A percentile compares a stretch with the other conserved stretches of the same genome.
phyloP scores from a whole-genome alignment of 2,113 vertebrate genomes.

The Heteronetta atricapilla region DNA sequence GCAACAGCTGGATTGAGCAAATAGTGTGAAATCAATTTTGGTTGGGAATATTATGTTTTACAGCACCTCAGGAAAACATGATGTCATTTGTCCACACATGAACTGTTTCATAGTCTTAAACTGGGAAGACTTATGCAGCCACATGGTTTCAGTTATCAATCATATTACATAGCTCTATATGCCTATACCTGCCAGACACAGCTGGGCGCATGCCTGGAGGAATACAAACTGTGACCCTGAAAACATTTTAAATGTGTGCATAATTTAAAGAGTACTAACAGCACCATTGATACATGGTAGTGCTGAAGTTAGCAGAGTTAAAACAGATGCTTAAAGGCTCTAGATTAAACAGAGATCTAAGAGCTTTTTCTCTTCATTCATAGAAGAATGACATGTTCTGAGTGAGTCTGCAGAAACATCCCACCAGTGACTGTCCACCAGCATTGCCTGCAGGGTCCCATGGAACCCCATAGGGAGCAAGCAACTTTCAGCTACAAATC shows the following conservation, averaged over 20 bases:
- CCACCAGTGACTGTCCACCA: not conserved
- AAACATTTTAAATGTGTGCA: not conserved
- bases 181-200: not conserved
- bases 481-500: not conserved
- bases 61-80: not conserved
- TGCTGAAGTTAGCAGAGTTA: not conserved
- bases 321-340: not conserved
- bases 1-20: not conserved
- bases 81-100: not conserved
- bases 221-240: not conserved
- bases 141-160: not conserved
- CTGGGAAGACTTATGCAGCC: not conserved
- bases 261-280: not conserved
- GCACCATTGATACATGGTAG: not conserved
- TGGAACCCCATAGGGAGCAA: accelerated
- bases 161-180: not conserved
- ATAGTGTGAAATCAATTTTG: not conserved
- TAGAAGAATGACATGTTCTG: not conserved
- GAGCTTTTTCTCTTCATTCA: not conserved
- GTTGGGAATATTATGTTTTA: not conserved
- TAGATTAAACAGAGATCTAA: not conserved
- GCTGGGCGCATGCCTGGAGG: not conserved
- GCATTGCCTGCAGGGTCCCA: not conserved
- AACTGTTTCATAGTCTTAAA: not conserved
- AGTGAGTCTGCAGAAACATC: not conserved